These are phyloP conservation scores for Catostylus mosaicus DNA, from an alignment of 30 jellyfish, hydroid and myxozoan species.

Conservation along the genomic window DNA sequence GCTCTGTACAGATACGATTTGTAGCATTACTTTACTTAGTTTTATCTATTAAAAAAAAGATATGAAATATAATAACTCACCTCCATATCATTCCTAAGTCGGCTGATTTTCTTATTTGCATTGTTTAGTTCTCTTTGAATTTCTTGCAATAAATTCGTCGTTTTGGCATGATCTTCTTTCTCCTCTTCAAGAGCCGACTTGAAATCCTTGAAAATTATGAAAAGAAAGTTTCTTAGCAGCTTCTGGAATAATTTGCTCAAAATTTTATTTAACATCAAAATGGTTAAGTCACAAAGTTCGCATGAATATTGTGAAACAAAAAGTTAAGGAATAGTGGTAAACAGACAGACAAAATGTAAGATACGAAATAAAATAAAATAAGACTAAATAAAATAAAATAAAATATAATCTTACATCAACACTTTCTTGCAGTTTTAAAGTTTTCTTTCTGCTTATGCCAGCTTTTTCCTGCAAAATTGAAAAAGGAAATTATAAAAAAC, in stretches of 20 bases:
- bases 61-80: neutral
- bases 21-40: no score
- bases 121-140: conserved; percentile 57
- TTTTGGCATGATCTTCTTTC: conserved; percentile 50
- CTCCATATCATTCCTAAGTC: conserved; percentile 56
- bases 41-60: neutral
- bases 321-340: no score
- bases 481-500: neutral
- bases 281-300: no score
- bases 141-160: conserved; percentile 41
- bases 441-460: conserved; percentile 27
- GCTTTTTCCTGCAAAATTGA: conserved; percentile 21
- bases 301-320: no score
- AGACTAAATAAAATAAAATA: no score
- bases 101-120: conserved; percentile 64
- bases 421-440: conserved; percentile 37
- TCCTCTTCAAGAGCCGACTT: conserved; percentile 45
- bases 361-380: no score
- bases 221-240: neutral
- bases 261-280: no score
- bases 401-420: conserved; percentile 28
- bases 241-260: neutral
- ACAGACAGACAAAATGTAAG: no score
- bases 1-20: no score
- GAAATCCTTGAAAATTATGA: conserved; percentile 16